Conservation (phyloP, 2,888 invertebrate species). For the Itoplectis maculator region DNA sequence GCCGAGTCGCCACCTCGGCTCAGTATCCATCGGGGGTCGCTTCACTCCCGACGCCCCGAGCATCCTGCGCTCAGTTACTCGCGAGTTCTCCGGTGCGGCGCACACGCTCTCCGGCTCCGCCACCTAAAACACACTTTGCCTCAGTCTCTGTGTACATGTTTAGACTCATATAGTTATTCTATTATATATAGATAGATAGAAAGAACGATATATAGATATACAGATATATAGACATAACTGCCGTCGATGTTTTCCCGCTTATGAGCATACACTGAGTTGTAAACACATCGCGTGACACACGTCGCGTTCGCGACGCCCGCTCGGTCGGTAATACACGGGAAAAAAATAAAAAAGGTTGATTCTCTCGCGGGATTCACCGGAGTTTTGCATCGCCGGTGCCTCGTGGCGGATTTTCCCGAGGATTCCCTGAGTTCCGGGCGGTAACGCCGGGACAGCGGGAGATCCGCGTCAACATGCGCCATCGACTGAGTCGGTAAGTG, state of each 20-base stretch:
- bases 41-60: conserved; percentile 74
- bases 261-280: neutral
- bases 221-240: too few relatives aligned
- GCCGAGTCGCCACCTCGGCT: conserved; percentile 71
- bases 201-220: conserved; percentile 65
- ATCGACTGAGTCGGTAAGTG: conserved; percentile 75
- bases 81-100: conserved; percentile 66
- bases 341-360: too few relatives aligned
- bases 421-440: conserved; percentile 47
- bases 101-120: neutral
- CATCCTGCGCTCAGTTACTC: conserved; percentile 66
- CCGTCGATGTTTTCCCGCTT: too few relatives aligned
- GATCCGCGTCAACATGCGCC: conserved; percentile 73
- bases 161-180: too few relatives aligned
- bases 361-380: too few relatives aligned
- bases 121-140: too few relatives aligned
- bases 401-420: conserved; percentile 40
- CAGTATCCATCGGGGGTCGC: conserved; percentile 78
- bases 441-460: conserved; percentile 56
- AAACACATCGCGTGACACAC: neutral
- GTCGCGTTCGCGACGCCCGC: neutral
- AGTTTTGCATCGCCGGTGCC: conserved; percentile 16
- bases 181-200: conserved; percentile 63
- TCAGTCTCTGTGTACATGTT: too few relatives aligned
- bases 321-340: too few relatives aligned